These are phyloP conservation scores for Digitonthophagus gazella DNA, from an alignment of 2,888 invertebrate genomes.

Conservation along the genomic window DNA sequence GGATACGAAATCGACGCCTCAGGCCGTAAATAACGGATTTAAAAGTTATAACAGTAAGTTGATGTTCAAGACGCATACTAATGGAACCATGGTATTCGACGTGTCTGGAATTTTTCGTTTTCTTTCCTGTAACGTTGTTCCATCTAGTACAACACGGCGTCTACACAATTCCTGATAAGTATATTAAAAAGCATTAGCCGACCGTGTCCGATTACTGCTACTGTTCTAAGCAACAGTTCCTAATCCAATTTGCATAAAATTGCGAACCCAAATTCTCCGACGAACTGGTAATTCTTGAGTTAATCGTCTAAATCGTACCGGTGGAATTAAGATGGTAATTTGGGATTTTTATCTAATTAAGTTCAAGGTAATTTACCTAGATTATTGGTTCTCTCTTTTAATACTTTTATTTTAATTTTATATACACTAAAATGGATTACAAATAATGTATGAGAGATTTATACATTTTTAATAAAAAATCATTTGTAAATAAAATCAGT, in stretches of 20 bases:
- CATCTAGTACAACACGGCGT: background rate
- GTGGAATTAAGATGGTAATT: background rate
- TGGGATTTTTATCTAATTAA: background rate
- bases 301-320: constrained; percentile 1
- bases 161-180: background rate
- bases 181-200: background rate
- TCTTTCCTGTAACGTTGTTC: background rate
- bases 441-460: no score
- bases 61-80: background rate
- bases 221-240: constrained; percentile 11
- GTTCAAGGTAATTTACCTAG: no score
- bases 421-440: no score
- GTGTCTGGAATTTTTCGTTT: background rate
- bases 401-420: no score
- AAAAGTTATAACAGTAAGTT: background rate
- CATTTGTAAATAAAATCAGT: no score
- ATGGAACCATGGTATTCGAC: background rate
- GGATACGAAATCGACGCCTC: background rate
- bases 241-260: constrained; percentile 5
- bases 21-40: background rate
- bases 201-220: background rate
- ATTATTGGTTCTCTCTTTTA: no score
- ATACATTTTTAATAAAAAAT: no score
- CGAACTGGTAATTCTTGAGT: constrained; percentile 6
- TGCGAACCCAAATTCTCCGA: constrained; percentile 7